These are phyloP conservation scores for Misgurnus anguillicaudatus DNA, from an alignment of 2,113 vertebrate genomes.

Conservation along the genomic window DNA sequence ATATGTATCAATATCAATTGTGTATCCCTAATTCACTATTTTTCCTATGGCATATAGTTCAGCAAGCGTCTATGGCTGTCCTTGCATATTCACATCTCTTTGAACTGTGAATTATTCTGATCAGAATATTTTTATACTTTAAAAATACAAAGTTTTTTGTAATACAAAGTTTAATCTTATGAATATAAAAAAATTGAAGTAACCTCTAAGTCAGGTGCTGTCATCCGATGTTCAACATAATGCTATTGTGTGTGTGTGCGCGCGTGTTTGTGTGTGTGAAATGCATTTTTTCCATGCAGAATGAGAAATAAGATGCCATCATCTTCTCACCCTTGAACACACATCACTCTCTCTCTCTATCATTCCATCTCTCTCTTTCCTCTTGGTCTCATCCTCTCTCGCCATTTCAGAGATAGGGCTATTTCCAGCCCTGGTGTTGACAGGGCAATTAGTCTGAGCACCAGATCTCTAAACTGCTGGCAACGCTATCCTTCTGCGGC, in stretches of 20 bases:
- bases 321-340: conserved; percentile 34
- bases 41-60: no score
- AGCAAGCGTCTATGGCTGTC: no score
- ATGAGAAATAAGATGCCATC: background rate
- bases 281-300: conserved; percentile 10
- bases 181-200: background rate
- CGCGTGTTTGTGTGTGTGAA: background rate
- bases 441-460: conserved; percentile 55
- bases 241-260: background rate
- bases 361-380: conserved; percentile 31
- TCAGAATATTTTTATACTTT: background rate
- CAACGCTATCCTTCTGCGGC: conserved; percentile 37
- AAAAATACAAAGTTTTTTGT: no score
- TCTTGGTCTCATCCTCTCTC: conserved; percentile 35
- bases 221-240: background rate
- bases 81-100: no score
- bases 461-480: conserved; percentile 37
- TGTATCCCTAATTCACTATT: no score
- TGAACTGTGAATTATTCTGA: background rate
- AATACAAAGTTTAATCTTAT: background rate
- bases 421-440: conserved; percentile 51
- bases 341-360: conserved; percentile 34
- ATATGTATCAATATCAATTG: no score
- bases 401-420: conserved; percentile 43
- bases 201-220: background rate